Percentiles rank a stretch among this genome's conserved stretches.
These are phyloP conservation scores for Fopius arisanus DNA, from an alignment of 1,140 invertebrate species.

Conservation along the genomic window DNA sequence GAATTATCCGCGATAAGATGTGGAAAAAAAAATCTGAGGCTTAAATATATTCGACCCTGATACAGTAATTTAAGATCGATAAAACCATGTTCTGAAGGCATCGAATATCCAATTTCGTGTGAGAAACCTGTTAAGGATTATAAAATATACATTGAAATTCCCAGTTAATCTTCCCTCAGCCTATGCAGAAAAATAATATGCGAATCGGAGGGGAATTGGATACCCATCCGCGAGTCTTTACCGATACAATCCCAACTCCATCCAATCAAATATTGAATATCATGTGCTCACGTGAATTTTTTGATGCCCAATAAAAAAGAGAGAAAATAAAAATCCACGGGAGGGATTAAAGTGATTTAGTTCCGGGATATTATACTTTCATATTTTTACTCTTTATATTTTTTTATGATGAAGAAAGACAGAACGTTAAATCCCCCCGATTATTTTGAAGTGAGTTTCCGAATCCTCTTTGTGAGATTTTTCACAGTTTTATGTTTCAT, in stretches of 20 bases:
- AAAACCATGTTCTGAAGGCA: slow-evolving; percentile 48
- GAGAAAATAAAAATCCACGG: slow-evolving; percentile 22
- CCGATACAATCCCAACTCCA: not conserved
- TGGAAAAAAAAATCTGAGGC: slow-evolving; percentile 38
- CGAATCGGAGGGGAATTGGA: slow-evolving; percentile 34
- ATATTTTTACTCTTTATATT: slow-evolving; percentile 7
- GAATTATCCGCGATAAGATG: slow-evolving; percentile 49
- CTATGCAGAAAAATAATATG: slow-evolving; percentile 58
- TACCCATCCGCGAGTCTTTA: slow-evolving; percentile 43
- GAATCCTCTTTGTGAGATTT: slow-evolving; percentile 63
- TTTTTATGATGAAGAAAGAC: not conserved
- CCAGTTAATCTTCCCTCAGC: slow-evolving; percentile 54
- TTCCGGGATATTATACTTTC: slow-evolving; percentile 52
- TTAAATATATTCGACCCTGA: slow-evolving; percentile 3
- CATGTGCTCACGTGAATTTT: slow-evolving; percentile 55
- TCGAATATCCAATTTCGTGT: slow-evolving; percentile 57
- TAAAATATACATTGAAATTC: slow-evolving; percentile 56
- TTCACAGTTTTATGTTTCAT: slow-evolving; percentile 65
- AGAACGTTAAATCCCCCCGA: slow-evolving; percentile 3
- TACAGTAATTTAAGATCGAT: slow-evolving; percentile 60
- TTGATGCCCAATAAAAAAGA: slow-evolving; percentile 54
- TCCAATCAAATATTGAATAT: slow-evolving; percentile 57
- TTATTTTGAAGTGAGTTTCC: slow-evolving; percentile 30
- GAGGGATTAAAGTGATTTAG: slow-evolving; percentile 59
- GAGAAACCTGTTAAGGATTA: slow-evolving; percentile 47